phyloP scores from a whole-genome alignment of 1,140 invertebrate genomes.

The Achatina immaculata region DNA sequence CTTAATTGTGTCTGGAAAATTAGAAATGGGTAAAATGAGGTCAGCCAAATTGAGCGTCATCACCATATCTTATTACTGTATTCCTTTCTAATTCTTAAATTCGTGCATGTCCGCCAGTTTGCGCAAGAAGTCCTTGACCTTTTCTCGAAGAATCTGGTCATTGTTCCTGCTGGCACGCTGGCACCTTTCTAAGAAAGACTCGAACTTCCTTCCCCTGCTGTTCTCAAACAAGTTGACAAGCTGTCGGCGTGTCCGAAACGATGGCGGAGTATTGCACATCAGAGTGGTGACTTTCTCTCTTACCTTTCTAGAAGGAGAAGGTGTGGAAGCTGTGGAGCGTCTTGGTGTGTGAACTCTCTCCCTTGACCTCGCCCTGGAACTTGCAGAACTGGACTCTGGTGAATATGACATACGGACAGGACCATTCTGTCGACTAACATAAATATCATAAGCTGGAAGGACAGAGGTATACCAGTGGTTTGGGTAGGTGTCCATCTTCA shows the following conservation, averaged over 20 bases:
- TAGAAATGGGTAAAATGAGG: neutral
- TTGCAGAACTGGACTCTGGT: neutral
- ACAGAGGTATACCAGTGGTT: constrained; percentile 12
- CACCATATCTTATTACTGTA: no score
- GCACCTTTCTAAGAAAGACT: no score
- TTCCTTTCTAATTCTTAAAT: no score
- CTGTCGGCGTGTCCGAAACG: no score
- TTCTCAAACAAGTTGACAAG: no score
- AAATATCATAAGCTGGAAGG: neutral
- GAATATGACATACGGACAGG: neutral
- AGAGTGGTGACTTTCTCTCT: neutral
- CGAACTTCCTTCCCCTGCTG: no score
- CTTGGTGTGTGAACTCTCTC: neutral
- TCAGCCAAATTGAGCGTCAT: no score
- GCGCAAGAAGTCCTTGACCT: no score
- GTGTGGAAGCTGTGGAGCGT: neutral
- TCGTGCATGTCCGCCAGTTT: no score
- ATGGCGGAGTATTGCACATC: neutral
- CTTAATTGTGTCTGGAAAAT: no score
- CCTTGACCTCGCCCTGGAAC: neutral
- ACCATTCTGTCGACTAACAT: neutral
- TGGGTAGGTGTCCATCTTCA: neutral
- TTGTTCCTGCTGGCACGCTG: no score
- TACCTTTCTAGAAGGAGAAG: neutral
- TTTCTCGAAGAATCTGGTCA: no score